Evolutionary conservation across 2,888 invertebrate species (phyloP).

Genomic region (Mylabris sibirica): DNA sequence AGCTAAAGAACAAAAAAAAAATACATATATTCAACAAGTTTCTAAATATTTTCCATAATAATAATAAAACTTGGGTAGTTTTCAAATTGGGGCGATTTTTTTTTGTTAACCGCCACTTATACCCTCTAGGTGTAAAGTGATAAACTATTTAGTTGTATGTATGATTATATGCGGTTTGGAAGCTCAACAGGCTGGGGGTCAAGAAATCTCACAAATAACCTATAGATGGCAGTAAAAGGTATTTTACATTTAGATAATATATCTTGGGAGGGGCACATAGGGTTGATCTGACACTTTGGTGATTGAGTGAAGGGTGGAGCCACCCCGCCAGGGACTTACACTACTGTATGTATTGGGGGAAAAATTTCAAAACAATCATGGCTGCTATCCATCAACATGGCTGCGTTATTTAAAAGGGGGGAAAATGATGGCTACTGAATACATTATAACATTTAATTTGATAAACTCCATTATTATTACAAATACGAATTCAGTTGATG

Average conservation of each 20-base stretch:
- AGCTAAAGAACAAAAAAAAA: background rate
- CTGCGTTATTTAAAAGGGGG: conserved; percentile 50
- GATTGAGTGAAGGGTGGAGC: conserved; percentile 71
- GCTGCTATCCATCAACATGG: conserved; percentile 69
- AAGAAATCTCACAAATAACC: conserved; percentile 60
- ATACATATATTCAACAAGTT: background rate
- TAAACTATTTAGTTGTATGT: conserved; percentile 57
- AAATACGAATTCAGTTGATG: background rate
- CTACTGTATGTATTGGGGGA: conserved; percentile 38
- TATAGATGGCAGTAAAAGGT: conserved; percentile 60
- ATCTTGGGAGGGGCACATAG: conserved; percentile 52
- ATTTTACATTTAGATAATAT: conserved; percentile 43
- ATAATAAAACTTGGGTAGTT: background rate
- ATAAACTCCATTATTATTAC: background rate
- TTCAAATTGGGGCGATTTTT: background rate
- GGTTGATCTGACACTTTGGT: conserved; percentile 59
- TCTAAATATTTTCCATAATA: background rate
- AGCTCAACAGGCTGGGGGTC: conserved; percentile 55
- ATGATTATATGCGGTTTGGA: conserved; percentile 35
- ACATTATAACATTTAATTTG: conserved; percentile 29
- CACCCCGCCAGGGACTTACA: conserved; percentile 53
- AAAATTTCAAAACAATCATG: conserved; percentile 66
- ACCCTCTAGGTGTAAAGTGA: conserved; percentile 60
- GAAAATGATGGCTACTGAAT: conserved; percentile 45
- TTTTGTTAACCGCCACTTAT: conserved; percentile 30